Base-by-base conservation (phyloP, 1,140 invertebrate species). In the Diorhabda sublineata region DNA sequence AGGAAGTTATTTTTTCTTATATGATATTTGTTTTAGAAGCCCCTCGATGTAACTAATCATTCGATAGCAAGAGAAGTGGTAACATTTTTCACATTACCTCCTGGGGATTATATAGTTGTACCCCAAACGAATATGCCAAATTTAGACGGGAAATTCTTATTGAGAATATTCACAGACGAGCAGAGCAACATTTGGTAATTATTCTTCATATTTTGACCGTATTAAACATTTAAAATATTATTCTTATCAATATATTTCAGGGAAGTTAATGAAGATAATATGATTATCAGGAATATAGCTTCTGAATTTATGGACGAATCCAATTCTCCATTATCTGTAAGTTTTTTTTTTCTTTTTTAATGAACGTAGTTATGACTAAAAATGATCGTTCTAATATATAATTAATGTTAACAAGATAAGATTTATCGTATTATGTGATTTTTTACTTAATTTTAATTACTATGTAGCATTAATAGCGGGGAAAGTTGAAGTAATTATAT, bases 231-330 rank as follows among this genome's bases (percentile, higher is more conserved):
- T 4, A 5, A 63, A 3, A 64, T 11, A 6, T 42, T 26, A 45
- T 56, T 26, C 52, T 45, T 26, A 52, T 52, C 45, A 4, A n/a
- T 64, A 4, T 57, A 42, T 81, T 83, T 58, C 79, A 90, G 88
- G 89, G 90, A 91, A 82, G 88, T 91, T 11, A 91, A 91, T 80
- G 90, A 91, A 77, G 90, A 91, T 80, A 91, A 91, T 77, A 85
- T 89, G 82, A 82, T 91, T 26, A 85, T 90, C 45, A 81, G 87
- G 72, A 89, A 90, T 79, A 84, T 90, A 66, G 84, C 84, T 2
- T 74, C 84, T 4, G 88, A 89, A 74, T 85, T 87, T 75, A 78
- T 84, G 71, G 87, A 88, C 73, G 86, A 88, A 47, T 63, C 68
- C 7, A 52, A 64, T 9, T 71, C 72, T 42, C 62, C 71, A 7